These are phyloP conservation scores for Montipora capitata DNA, from an alignment of 92 coral and sea anemone species.

Conservation along the genomic window DNA sequence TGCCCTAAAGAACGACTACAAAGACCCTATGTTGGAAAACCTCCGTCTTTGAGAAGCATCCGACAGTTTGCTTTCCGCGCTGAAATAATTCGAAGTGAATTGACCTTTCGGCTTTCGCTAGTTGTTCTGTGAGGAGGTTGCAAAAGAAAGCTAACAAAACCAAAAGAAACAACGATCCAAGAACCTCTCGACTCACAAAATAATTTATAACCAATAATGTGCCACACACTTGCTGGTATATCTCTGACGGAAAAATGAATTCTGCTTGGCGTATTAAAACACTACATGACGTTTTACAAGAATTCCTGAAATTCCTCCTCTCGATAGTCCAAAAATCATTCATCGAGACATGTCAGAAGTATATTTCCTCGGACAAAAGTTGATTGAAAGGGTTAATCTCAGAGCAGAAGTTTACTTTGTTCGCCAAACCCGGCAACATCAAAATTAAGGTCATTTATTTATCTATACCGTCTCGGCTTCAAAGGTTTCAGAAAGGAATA, in stretches of 20 bases:
- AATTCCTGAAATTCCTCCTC: conserved; percentile 1
- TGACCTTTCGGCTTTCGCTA: not conserved
- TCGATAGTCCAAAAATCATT: not conserved
- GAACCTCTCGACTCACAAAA: not conserved
- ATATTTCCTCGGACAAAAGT: not conserved
- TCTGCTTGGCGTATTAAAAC: too few species aligned
- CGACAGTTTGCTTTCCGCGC: not conserved
- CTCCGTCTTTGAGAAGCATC: too few species aligned
- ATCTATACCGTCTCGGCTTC: too few species aligned
- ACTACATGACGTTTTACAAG: not conserved
- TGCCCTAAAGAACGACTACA: too few species aligned
- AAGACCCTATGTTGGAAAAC: too few species aligned
- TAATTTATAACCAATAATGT: too few species aligned
- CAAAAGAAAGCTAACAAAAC: too few species aligned
- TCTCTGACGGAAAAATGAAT: too few species aligned
- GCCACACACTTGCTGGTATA: not conserved
- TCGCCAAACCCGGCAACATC: too few species aligned
- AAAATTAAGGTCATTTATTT: too few species aligned
- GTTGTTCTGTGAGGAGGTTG: not conserved
- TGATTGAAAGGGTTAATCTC: not conserved
- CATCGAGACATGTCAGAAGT: not conserved
- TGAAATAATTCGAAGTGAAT: not conserved
- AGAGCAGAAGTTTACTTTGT: too few species aligned
- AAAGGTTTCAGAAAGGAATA: too few species aligned
- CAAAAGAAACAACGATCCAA: not conserved